Conservation (phyloP, 1,140 invertebrate species). For the Paramacrobiotus metropolitanus region DNA sequence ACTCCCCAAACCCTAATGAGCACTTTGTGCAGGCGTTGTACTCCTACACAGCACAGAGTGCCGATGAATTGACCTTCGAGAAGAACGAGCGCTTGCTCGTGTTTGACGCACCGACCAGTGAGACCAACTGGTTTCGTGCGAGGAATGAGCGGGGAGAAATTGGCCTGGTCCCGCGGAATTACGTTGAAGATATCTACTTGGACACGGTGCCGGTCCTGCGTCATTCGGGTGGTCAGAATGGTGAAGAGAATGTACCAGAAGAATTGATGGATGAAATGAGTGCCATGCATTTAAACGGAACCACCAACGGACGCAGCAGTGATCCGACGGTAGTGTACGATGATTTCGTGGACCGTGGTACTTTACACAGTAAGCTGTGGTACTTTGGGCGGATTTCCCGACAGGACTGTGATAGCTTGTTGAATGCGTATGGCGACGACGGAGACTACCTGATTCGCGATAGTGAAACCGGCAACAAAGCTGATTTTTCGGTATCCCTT, state of each 20-base stretch:
- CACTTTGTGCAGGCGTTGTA: conserved; percentile 84
- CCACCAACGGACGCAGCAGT: neutral
- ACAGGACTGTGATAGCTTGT: conserved; percentile 72
- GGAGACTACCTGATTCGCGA: conserved; percentile 95
- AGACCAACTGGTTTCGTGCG: conserved; percentile 95
- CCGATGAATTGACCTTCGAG: conserved; percentile 86
- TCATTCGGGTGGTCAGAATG: too few species aligned
- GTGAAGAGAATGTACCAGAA: neutral
- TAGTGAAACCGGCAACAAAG: conserved; percentile 81
- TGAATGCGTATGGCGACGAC: conserved; percentile 78
- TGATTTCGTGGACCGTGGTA: conserved; percentile 24
- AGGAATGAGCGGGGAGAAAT: conserved; percentile 62
- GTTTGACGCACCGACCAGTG: conserved; percentile 70
- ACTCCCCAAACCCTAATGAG: conserved; percentile 22
- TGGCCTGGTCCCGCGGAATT: conserved; percentile 85
- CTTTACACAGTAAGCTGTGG: conserved; percentile 60
- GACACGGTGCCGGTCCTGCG: too few species aligned
- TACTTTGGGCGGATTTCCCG: conserved; percentile 87
- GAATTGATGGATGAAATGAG: neutral
- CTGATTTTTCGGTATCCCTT: conserved; percentile 90
- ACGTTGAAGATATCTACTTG: conserved; percentile 36
- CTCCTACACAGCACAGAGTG: conserved; percentile 68
- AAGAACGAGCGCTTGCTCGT: conserved; percentile 86
- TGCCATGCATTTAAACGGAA: neutral
- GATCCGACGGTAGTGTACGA: neutral